A percentile compares a stretch with the other conserved stretches of the same genome.
Conservation (phyloP, 2,888 invertebrate genomes). For the Theretra japonica region DNA sequence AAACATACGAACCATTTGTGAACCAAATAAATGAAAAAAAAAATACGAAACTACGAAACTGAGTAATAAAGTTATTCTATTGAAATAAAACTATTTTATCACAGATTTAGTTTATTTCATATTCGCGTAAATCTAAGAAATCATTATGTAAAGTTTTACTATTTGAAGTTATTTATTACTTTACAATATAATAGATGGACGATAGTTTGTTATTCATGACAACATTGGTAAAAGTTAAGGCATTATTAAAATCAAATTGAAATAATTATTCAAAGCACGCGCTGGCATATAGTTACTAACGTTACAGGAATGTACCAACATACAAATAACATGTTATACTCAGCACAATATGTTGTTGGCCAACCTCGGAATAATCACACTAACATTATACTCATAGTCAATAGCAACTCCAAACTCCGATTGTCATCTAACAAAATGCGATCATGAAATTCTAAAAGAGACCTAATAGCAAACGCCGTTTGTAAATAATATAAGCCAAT, state of each 20-base stretch:
- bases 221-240: slow-evolving; percentile 20
- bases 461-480: too few species aligned
- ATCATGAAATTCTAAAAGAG: too few species aligned
- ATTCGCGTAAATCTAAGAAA: too few species aligned
- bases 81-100: too few species aligned
- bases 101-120: too few species aligned
- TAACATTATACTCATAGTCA: slow-evolving; percentile 29
- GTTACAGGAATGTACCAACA: slow-evolving; percentile 29
- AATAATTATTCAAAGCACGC: slow-evolving; percentile 11
- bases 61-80: too few species aligned
- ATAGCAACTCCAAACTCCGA: slow-evolving; percentile 11
- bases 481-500: background rate
- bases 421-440: too few species aligned
- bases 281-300: slow-evolving; percentile 3
- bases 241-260: slow-evolving; percentile 10
- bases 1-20: too few species aligned
- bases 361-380: slow-evolving; percentile 29
- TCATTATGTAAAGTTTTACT: too few species aligned
- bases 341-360: slow-evolving; percentile 22
- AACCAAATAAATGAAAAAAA: too few species aligned
- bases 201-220: slow-evolving; percentile 15
- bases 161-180: too few species aligned
- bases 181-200: background rate
- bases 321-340: background rate
- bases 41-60: too few species aligned